phyloP scores from a whole-genome alignment of 2,797 vertebrate species.

The Columba guinea region DNA sequence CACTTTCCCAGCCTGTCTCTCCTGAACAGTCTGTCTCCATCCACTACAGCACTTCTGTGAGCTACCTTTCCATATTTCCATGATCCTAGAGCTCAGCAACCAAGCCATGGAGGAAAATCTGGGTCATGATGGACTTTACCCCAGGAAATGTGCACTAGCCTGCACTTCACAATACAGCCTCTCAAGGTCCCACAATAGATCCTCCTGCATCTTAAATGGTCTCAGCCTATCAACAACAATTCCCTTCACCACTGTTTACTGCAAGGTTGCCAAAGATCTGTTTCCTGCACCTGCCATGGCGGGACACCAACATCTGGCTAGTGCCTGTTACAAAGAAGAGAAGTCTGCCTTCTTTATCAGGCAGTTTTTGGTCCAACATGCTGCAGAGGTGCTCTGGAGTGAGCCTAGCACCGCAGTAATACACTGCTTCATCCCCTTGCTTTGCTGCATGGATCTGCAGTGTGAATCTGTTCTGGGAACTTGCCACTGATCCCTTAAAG shows the following conservation, averaged over 20 bases:
- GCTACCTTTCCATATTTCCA: fast-evolving
- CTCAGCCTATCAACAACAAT: not conserved
- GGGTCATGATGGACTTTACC: not conserved
- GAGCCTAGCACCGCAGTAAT: not conserved
- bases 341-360: not conserved
- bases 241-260: not conserved
- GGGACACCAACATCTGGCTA: too few relatives aligned
- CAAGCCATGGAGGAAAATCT: not conserved
- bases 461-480: not conserved
- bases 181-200: too few relatives aligned
- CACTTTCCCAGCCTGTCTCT: not conserved
- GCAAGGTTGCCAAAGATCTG: not conserved
- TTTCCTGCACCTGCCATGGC: not conserved
- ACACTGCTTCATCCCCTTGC: not conserved
- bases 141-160: not conserved
- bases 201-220: too few relatives aligned
- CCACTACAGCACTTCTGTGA: not conserved
- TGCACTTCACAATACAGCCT: not conserved
- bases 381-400: not conserved
- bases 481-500: not conserved
- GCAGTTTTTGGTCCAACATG: not conserved
- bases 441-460: not conserved
- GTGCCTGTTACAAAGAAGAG: not conserved
- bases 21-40: not conserved
- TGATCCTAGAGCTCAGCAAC: not conserved